These are phyloP conservation scores for Pterostichus niger DNA, from an alignment of 2,888 invertebrate genomes.

Conservation along the genomic window DNA sequence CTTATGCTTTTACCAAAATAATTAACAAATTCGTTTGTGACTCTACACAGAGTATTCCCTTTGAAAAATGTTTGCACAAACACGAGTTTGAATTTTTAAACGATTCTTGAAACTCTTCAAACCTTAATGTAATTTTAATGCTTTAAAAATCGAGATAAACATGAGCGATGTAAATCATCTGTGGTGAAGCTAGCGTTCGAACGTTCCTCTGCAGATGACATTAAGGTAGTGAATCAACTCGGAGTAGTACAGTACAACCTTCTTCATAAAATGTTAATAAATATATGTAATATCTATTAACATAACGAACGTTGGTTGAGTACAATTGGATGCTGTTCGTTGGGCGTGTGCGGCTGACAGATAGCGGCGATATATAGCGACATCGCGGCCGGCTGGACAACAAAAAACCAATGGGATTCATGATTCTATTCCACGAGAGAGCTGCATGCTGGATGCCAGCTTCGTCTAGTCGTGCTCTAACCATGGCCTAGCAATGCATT, in stretches of 20 bases:
- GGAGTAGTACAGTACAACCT: conserved; percentile 7
- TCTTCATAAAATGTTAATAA: conserved; percentile 54
- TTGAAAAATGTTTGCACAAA: too few species aligned
- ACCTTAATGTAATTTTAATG: too few species aligned
- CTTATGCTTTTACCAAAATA: too few species aligned
- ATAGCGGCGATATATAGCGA: conserved; percentile 56
- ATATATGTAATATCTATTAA: conserved; percentile 59
- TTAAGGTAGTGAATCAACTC: conserved; percentile 10
- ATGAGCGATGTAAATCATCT: too few species aligned
- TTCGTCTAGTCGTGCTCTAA: not conserved
- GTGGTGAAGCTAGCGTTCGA: too few species aligned
- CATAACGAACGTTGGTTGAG: conserved; percentile 50
- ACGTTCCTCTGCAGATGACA: too few species aligned
- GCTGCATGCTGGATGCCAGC: not conserved
- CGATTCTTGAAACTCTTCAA: too few species aligned
- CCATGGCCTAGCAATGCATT: not conserved
- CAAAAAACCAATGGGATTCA: conserved; percentile 59
- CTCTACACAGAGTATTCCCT: too few species aligned
- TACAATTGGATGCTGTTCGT: conserved; percentile 46
- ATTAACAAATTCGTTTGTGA: too few species aligned
- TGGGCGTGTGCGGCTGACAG: conserved; percentile 62
- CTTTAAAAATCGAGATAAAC: too few species aligned
- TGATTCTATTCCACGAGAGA: conserved; percentile 40
- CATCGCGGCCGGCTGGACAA: conserved; percentile 7
- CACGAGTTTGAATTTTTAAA: too few species aligned